Evolutionary conservation across 2,797 vertebrate genomes (phyloP), one percentile per base, ranked within the genome.

Genomic region (Chromis chromis): DNA sequence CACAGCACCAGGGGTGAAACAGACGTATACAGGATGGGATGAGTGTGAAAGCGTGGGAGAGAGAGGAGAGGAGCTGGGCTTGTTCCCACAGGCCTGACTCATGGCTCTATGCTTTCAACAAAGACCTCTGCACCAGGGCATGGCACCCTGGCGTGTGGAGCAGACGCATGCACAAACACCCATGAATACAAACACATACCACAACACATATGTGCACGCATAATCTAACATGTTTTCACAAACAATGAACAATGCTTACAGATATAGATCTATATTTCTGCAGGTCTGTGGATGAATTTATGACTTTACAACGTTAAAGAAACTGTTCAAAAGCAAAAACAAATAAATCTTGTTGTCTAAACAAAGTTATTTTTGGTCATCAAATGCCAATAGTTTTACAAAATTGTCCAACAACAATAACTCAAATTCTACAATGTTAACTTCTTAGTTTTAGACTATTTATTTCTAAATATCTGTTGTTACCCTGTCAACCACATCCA

Each of bases 51-150:
- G 90, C 87, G 89, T 91, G 89, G 88, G 91, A 90, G 91, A 89
- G 81, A 75, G 81, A 88, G 77, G 84, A 90, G 85, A 86, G 79
- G 83, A 87, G 82, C 76, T 70, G 76, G 78, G 76, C 76, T 79
- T 50, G 89, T 93, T 93, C 91, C 90, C 92, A 93, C 91, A 93
- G 88, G 88, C 85, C 83, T 82, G 85, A 88, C 88, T 89, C 89
- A 85, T 56, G 61, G 82, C 80, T 82, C 74, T 39, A 24, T 19
- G 22, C 80, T 86, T 65, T 77, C 79, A 91, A 93, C 91, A 92
- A 92, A 90, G 91, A 83, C 82, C 84, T 68, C 81, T 71, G 79
- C 76, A 77, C 76, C 48, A 56, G 83, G 82, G 82, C 74, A 85
- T 21, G 85, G 88, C 89, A 91, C 89, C 90, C 87, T 48, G 48